Conservation (phyloP, 2,113 vertebrate genomes). For the Cavia aperea region DNA sequence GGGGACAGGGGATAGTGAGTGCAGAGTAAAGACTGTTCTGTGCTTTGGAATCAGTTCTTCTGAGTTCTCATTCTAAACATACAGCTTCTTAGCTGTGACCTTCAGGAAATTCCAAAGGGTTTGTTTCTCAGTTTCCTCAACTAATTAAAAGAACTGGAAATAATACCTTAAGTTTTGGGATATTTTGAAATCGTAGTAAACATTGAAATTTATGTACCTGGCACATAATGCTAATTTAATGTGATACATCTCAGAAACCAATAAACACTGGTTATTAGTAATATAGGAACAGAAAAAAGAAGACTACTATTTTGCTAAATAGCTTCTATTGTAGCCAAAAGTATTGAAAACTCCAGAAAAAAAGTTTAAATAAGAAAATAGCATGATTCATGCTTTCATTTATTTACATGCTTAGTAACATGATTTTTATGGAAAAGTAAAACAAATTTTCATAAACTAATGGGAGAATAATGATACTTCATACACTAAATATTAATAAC, state of each 20-base stretch:
- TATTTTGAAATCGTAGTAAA: conserved; percentile 23
- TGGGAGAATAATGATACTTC: not conserved
- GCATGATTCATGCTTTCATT: not conserved
- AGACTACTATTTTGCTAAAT: not conserved
- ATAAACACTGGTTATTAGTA: not conserved
- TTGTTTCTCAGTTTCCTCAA: not conserved
- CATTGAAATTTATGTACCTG: not conserved
- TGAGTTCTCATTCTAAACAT: not conserved
- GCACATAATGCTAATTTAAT: not conserved
- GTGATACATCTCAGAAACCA: not conserved
- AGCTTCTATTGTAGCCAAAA: not conserved
- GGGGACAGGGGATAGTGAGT: rapidly evolving
- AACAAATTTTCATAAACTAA: not conserved
- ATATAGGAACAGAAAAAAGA: not conserved
- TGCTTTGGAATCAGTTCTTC: not conserved
- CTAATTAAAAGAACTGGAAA: not conserved
- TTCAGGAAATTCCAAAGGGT: not conserved
- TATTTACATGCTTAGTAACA: no score
- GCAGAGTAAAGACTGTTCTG: rapidly evolving
- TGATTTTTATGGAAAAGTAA: not conserved
- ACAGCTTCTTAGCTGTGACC: not conserved
- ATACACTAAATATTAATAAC: not conserved
- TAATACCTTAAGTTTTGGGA: not conserved
- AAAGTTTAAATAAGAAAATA: not conserved
- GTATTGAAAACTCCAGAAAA: not conserved